These are phyloP conservation scores for Sebastes oblongus DNA, from an alignment of 2,797 vertebrate genomes.

Conservation along the genomic window DNA sequence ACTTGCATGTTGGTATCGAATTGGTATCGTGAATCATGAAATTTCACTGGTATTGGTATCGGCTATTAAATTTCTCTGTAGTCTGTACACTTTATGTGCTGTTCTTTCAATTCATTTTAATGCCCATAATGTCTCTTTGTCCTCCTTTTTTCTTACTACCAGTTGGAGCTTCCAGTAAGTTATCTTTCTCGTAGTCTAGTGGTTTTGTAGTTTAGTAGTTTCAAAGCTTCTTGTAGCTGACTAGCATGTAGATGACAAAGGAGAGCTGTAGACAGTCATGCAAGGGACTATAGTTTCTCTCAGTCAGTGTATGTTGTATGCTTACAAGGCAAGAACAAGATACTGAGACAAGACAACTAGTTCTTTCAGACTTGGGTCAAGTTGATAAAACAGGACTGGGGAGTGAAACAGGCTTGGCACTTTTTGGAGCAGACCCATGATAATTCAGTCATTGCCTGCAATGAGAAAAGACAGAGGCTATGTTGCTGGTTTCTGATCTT, in stretches of 20 bases:
- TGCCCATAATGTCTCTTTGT: conserved; percentile 1
- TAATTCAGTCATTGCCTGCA: not conserved
- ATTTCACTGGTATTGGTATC: too few relatives aligned
- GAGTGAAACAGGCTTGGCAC: conserved; percentile 19
- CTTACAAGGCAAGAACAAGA: not conserved
- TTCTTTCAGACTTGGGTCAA: not conserved
- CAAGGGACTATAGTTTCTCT: conserved; percentile 4
- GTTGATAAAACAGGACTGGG: conserved; percentile 7
- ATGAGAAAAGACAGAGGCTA: not conserved
- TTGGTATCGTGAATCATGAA: too few relatives aligned
- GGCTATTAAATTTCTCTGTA: too few relatives aligned
- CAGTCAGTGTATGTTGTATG: not conserved
- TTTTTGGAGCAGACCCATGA: conserved; percentile 4
- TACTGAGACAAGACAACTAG: not conserved
- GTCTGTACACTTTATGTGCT: not conserved
- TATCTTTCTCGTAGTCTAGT: not conserved
- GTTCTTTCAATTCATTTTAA: conserved; percentile 3
- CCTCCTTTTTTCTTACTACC: not conserved
- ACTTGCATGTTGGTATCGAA: too few relatives aligned
- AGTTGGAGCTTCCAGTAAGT: conserved; percentile 65
- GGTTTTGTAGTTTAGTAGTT: conserved; percentile 13
- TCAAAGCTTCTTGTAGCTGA: conserved; percentile 18
- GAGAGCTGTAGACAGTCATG: conserved; percentile 5
- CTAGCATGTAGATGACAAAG: not conserved
- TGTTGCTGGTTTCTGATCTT: conserved; percentile 12